Evolutionary conservation across 1,140 invertebrate genomes (phyloP).

Genomic region (Heliconius nattereri): DNA sequence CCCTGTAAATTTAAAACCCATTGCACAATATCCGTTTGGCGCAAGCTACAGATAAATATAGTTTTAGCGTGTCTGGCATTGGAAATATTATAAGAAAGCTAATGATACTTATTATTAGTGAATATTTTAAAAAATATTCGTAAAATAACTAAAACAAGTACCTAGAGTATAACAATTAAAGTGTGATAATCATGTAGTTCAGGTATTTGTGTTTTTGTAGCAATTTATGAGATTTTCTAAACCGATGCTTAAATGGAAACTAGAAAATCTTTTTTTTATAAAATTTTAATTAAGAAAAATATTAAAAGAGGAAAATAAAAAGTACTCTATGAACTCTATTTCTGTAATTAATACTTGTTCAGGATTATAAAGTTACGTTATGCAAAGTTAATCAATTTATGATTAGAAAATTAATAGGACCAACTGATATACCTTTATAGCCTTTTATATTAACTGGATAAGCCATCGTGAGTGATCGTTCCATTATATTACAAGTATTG

Average conservation of each 20-base stretch:
- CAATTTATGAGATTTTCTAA: too few relatives aligned
- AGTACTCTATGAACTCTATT: too few relatives aligned
- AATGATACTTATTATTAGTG: neutral
- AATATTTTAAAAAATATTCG: neutral
- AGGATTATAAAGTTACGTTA: neutral
- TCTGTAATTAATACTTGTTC: too few relatives aligned
- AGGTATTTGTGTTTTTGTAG: too few relatives aligned
- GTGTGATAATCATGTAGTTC: too few relatives aligned
- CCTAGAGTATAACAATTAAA: too few relatives aligned
- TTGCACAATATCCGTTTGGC: conserved; percentile 31
- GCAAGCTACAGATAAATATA: conserved; percentile 37
- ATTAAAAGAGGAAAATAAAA: too few relatives aligned
- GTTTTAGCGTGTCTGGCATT: conserved; percentile 22
- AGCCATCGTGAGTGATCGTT: conserved; percentile 20
- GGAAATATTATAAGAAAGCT: neutral
- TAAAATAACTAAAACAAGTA: too few relatives aligned
- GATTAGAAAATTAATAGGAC: neutral
- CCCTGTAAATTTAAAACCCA: conserved; percentile 1
- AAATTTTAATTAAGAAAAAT: too few relatives aligned
- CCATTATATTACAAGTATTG: conserved; percentile 28
- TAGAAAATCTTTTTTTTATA: too few relatives aligned
- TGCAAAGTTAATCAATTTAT: neutral
- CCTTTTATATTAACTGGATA: neutral
- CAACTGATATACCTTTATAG: neutral
- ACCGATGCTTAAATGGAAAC: too few relatives aligned